Conservation (phyloP, 2,113 vertebrate genomes). For the Dasypus novemcinctus region DNA sequence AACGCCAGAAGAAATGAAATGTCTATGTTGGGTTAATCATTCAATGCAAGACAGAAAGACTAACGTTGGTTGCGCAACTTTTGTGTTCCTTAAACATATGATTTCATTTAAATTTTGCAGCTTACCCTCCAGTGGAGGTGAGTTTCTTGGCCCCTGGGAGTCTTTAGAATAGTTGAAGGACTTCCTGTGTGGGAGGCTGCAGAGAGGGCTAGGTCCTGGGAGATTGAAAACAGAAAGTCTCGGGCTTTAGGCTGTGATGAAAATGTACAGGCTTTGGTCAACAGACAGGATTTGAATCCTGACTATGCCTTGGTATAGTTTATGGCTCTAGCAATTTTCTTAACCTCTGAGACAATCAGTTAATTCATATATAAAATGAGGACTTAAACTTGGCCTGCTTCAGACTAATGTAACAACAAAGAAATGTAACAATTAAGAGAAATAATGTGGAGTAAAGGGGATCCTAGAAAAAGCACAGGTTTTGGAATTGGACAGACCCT, state of each 20-base stretch:
- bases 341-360: conserved; percentile 8
- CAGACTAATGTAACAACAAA: not conserved
- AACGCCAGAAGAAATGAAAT: not conserved
- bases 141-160: not conserved
- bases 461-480: not conserved
- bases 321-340: conserved; percentile 9
- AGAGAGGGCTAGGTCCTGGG: not conserved
- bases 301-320: not conserved
- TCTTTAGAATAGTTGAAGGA: not conserved
- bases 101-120: not conserved
- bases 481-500: not conserved
- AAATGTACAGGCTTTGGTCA: not conserved
- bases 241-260: not conserved
- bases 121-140: not conserved
- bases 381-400: conserved; percentile 4
- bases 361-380: conserved; percentile 29
- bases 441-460: not conserved
- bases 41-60: not conserved
- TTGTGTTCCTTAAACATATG: not conserved
- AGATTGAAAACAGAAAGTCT: not conserved
- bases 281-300: conserved; percentile 34
- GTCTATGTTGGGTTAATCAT: not conserved
- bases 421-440: not conserved
- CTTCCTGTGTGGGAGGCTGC: not conserved
- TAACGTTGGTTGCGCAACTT: not conserved